phyloP scores from a whole-genome alignment of 2,888 invertebrate species.

The Nomada hirtipes region DNA sequence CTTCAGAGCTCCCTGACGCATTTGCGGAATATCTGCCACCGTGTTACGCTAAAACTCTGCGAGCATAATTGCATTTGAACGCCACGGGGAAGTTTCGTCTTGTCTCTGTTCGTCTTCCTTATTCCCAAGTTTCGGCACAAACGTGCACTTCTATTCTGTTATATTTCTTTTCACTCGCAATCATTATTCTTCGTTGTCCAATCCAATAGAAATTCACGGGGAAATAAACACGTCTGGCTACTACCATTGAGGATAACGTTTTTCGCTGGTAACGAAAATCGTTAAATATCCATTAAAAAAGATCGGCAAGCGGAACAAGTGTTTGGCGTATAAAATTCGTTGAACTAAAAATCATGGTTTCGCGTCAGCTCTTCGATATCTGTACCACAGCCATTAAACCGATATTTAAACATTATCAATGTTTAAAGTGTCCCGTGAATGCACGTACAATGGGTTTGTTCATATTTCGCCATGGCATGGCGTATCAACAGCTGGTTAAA shows the following conservation, averaged over 20 bases:
- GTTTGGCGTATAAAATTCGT: slow-evolving; percentile 32
- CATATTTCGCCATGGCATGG: slow-evolving; percentile 28
- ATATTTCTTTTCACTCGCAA: neutral
- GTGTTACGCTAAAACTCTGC: slow-evolving; percentile 21
- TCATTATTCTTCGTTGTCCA: neutral
- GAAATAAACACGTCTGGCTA: neutral
- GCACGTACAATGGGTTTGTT: neutral
- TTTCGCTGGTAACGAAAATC: no score
- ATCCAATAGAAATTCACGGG: neutral
- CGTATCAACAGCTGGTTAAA: slow-evolving; percentile 47
- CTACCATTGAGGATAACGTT: no score
- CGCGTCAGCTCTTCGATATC: neutral
- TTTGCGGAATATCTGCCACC: slow-evolving; percentile 28
- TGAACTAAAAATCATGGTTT: slow-evolving; percentile 18
- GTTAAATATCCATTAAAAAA: slow-evolving; percentile 2
- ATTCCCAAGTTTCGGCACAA: neutral
- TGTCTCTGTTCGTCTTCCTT: neutral
- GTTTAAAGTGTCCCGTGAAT: slow-evolving; percentile 11
- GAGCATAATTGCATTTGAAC: slow-evolving; percentile 47
- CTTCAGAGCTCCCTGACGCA: slow-evolving; percentile 18
- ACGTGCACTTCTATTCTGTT: neutral
- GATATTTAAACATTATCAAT: slow-evolving; percentile 41
- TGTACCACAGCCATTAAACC: neutral
- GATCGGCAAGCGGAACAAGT: slow-evolving; percentile 6
- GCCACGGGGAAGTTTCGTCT: slow-evolving; percentile 14